Base-by-base conservation (phyloP, 1,140 invertebrate species). In the Nymphalis io region DNA sequence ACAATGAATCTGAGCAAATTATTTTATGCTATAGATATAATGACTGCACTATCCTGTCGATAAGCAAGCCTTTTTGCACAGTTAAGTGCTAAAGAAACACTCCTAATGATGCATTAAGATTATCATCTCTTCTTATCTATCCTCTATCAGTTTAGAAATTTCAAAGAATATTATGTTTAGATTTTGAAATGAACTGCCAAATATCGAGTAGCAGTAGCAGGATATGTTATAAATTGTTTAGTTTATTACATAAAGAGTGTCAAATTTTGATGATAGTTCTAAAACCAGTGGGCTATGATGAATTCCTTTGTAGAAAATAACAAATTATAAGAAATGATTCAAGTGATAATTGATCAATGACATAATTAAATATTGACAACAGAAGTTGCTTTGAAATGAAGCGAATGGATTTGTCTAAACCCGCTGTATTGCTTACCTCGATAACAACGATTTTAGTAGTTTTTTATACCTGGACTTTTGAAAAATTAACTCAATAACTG, bases 371-470 rank as follows among this genome's bases (percentile, higher is more conserved):
- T n/a, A n/a, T n/a, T n/a, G n/a, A n/a, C n/a, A 27, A 27, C 2
- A 27, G 5, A 27, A 27, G 5, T 27, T 27, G 27, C 27, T 33
- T 33, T 33, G 27, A 33, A 33, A 33, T 3, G 6, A 8, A 8
- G 10, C 10, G 27, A 8, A 33, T 33, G 27, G 27, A 33, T 33
- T 33, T 60, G 16, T 39, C 42, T 60, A 60, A 57, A 53, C 12
- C 55, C 58, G 27, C 27, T 33, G 27, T 42, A 40, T 38, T 48
- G 51, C 51, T 63, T 70, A 70, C 68, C 68, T 70, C 68, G 18
- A 44, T 33, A 39, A 59, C 60, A 70, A 70, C 68, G 68, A 70
- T 70, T 70, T 70, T 70, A 70, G 60, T 70, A 70, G 68, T 33
- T 59, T 64, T 70, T 70, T 40, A 59, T 70, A 70, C 48, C 27